Evolutionary conservation across 2,797 vertebrate species (phyloP).

Genomic region (Falco columbarius): DNA sequence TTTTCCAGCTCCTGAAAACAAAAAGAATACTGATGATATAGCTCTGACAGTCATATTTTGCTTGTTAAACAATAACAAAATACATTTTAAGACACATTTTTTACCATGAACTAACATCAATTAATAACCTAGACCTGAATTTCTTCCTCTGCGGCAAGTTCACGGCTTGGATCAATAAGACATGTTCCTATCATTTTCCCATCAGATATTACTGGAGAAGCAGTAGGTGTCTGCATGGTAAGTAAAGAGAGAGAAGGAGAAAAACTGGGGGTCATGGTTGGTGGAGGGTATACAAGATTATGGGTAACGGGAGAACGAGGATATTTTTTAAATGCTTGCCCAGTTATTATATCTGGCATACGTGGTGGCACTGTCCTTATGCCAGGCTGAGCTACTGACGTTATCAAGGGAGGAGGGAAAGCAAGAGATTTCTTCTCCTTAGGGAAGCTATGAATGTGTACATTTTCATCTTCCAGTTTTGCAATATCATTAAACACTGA

Average conservation of each 20-base stretch:
- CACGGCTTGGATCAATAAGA: conserved; percentile 67
- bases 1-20: not conserved
- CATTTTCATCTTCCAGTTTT: conserved; percentile 86
- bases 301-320: conserved; percentile 77
- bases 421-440: conserved; percentile 80
- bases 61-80: conserved; percentile 7
- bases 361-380: conserved; percentile 85
- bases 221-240: conserved; percentile 79
- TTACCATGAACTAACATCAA: not conserved
- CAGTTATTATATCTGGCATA: conserved; percentile 77
- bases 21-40: not conserved
- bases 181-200: conserved; percentile 71
- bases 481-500: conserved; percentile 90
- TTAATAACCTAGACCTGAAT: conserved; percentile 79
- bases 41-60: not conserved
- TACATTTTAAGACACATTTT: not conserved
- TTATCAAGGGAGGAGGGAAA: conserved; percentile 89
- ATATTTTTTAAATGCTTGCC: conserved; percentile 77
- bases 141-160: conserved; percentile 81
- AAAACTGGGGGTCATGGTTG: conserved; percentile 85
- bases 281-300: conserved; percentile 79
- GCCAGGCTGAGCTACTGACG: conserved; percentile 87
- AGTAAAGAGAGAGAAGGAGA: conserved; percentile 88
- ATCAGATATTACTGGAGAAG: conserved; percentile 81
- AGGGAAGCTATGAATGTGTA: conserved; percentile 71